Base-by-base conservation (phyloP, 2,797 vertebrate species). In the Galaxias olidus region DNA sequence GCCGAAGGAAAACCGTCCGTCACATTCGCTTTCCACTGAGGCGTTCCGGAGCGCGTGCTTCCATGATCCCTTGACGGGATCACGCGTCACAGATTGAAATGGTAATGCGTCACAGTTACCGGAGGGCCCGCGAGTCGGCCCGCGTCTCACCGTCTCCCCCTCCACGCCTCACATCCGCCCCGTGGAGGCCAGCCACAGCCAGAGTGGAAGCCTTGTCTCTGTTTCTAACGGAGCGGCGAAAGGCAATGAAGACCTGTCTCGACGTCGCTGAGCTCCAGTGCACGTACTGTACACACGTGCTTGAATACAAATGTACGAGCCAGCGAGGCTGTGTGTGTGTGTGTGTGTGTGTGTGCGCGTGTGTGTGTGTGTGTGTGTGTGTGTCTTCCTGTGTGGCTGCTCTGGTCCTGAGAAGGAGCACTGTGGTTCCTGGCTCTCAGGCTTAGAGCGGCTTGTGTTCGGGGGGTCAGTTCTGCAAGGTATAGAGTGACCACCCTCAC, bases 401-500 rank as follows among this genome's bases (percentile, higher is more conserved):
- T 30, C 30, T 30, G 30, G 30, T 30, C 6, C 30, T 30, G 30
- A 30, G 30, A 3, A 30, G 30, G 30, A 30, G 6, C 30, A 30
- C 30, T 30, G 30, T 30, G 30, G 30, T 30, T 30, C 30, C 30
- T 30, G 6, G 30, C 30, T 30, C 30, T 6, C 50, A 19, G 76
- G 51, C 14, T 10, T 40, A 9, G 47, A 58, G 40, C 66, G 15
- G 49, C 71, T 66, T 67, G 43, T 55, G 63, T 63, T 56, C 0
- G 42, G 4, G 42, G 4, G 60, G 56, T 61, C 58, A 59, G 71
- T 66, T 59, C 48, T 55, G 9, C 1, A 8, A 15, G 47, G 65
- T 66, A 64, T 60, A 57, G 13, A 63, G 56, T 63, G 67, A 61
- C 66, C 69, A 66, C 44, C 69, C 65, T 84, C 74, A 47, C 63